phyloP scores from a whole-genome alignment of 2,113 vertebrate genomes.

The Crotalus horridus region DNA sequence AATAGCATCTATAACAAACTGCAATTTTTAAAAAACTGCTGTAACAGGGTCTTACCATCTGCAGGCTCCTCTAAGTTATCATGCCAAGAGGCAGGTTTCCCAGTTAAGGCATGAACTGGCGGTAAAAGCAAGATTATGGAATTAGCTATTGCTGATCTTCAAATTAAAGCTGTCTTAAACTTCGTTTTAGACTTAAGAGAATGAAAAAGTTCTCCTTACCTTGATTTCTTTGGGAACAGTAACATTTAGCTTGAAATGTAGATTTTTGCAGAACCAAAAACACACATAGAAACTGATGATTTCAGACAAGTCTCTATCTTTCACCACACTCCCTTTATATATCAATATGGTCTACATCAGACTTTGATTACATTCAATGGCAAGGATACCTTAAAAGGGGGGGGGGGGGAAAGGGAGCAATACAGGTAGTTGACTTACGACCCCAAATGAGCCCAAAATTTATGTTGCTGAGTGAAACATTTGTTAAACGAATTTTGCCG shows the following conservation, averaged over 20 bases:
- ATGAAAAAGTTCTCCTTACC: not conserved
- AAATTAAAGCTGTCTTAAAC: too few species aligned
- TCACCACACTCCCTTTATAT: not conserved
- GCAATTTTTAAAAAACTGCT: not conserved
- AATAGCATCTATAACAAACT: not conserved
- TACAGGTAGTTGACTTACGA: not conserved
- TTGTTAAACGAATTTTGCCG: not conserved
- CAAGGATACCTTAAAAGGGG: not conserved
- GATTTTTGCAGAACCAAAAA: not conserved
- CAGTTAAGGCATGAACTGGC: constrained; percentile 76
- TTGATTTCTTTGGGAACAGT: not conserved
- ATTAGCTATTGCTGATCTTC: not conserved
- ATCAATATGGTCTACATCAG: not conserved
- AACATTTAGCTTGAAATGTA: not conserved
- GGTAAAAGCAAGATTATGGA: constrained; percentile 16
- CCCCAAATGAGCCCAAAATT: not conserved
- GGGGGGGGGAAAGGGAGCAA: not conserved
- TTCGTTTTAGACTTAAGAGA: not conserved
- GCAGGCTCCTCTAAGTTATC: constrained; percentile 59
- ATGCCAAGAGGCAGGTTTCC: constrained; percentile 80
- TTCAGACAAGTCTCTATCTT: not conserved
- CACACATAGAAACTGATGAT: not conserved
- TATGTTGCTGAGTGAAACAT: not conserved
- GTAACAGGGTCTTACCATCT: constrained; percentile 74
- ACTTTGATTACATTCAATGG: not conserved